Percentiles rank a stretch among this genome's conserved stretches.
Conservation (phyloP, 2,797 vertebrate species). For the Darevskia mixta region DNA sequence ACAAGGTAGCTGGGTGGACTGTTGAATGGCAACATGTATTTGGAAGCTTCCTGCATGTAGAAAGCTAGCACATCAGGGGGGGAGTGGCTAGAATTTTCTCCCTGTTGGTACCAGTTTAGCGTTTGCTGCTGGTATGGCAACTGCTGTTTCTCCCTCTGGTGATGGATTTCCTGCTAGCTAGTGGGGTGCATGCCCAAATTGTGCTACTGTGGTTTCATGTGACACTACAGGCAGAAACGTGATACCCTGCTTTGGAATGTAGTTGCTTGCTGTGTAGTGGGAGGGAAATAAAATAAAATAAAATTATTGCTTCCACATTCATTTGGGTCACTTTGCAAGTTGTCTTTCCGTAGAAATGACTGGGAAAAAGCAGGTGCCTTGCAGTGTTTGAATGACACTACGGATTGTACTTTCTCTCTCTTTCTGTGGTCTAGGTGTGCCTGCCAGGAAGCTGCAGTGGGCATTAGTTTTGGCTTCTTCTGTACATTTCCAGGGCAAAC, state of each 20-base stretch:
- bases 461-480: background rate
- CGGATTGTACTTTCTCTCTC: background rate
- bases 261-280: background rate
- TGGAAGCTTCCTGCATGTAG: background rate
- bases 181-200: too few species aligned
- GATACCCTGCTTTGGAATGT: background rate
- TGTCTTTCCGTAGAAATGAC: background rate
- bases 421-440: background rate
- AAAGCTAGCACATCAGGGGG: background rate
- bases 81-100: background rate
- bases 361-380: too few species aligned
- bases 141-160: too few species aligned
- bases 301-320: background rate
- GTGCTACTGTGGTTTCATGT: background rate
- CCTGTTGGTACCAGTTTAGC: background rate
- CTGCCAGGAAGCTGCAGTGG: background rate
- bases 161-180: background rate
- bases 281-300: too few species aligned
- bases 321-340: background rate
- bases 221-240: background rate
- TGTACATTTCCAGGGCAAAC: background rate
- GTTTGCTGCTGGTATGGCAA: background rate
- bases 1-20: background rate
- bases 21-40: background rate
- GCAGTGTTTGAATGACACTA: background rate